Evolutionary conservation across 1,140 invertebrate species (phyloP), one percentile per base, ranked within the genome.

Genomic region (Neodiprion pinetum): DNA sequence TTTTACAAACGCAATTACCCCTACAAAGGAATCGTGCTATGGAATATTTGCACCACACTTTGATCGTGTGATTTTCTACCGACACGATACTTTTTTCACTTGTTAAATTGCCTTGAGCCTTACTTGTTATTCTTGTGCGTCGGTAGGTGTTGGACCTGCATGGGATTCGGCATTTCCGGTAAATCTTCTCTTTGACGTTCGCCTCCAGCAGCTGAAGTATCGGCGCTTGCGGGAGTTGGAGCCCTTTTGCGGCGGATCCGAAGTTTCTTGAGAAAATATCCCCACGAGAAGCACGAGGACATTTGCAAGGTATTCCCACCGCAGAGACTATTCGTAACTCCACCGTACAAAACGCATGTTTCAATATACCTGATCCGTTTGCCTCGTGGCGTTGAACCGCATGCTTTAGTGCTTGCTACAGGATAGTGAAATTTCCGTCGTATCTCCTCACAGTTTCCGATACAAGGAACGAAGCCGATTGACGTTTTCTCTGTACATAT

Each of bases 281-380:
- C 53, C 4, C 53, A 61, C 4, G 53, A 61, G 53, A 61, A 9
- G 53, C 53, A 61, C 53, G 53, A 9, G 53, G 4, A 61, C 53
- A 61, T 61, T 61, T 61, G 53, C n/a, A 61, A 61, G 53, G 53
- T 61, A 61, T 61, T 61, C 53, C 53, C 53, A 61, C 53, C 53
- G n/a, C 11, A 61, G 53, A 61, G 53, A 61, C 53, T 40, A 40
- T 40, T 40, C 28, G 28, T 40, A 9, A 17, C 53, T 61, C 53
- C 53, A 0, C 53, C 53, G 53, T 61, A 61, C 53, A 12, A 17
- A 61, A 61, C 53, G 53, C 53, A 61, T 61, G 53, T 61, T 61
- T 61, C 53, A 61, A 61, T 61, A 14, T 61, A 61, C 53, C 53
- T 61, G 53, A 61, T 61, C 53, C 53, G 53, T 61, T 61, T 61